Base-by-base conservation (phyloP, 2,797 vertebrate genomes). In the Synaphobranchus kaupii region DNA sequence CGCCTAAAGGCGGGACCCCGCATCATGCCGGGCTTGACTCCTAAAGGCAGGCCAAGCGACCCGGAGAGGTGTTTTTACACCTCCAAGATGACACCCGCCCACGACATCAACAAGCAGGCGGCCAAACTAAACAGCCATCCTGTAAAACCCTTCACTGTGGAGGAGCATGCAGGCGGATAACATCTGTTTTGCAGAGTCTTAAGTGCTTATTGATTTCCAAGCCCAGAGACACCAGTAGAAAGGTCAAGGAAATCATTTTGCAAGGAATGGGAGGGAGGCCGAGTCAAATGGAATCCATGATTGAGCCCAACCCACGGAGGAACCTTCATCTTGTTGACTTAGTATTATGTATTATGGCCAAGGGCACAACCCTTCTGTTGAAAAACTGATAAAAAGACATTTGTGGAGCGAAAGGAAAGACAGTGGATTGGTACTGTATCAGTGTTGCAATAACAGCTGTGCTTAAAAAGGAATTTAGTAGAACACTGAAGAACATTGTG, bases 151-250 rank as follows among this genome's bases (percentile, higher is more conserved):
- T 83, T 76, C 3, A 4, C 31, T 58, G 25, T 84, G 34, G 28
- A 34, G 66, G n/a, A 28, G 66, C 25, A 83, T 52, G 81, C 6
- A 15, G 52, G 28, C 54, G 86, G 87, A 87, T 85, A 83, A 87
- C 34, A 88, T 63, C 48, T 28, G 90, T 87, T 82, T 86, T 50
- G 39, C 83, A 71, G 85, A 81, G 73, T 86, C 87, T 85, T 86
- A 88, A 90, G 90, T 89, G 90, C 88, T 89, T 93, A 94, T 94
- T 91, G 94, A 95, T 94, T 39, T 47, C 0, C 0, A 81, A 87
- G 44, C 87, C 85, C 86, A 84, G 56, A 34, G 87, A 89, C 84
- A 87, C 89, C 85, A 85, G 89, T 87, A 54, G 54, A 93, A 92
- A 93, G 92, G 91, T 91, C 91, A 92, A 90, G 89, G 88, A 90